Base-by-base conservation (phyloP, 2,797 vertebrate species). In the Muscicapa striata region DNA sequence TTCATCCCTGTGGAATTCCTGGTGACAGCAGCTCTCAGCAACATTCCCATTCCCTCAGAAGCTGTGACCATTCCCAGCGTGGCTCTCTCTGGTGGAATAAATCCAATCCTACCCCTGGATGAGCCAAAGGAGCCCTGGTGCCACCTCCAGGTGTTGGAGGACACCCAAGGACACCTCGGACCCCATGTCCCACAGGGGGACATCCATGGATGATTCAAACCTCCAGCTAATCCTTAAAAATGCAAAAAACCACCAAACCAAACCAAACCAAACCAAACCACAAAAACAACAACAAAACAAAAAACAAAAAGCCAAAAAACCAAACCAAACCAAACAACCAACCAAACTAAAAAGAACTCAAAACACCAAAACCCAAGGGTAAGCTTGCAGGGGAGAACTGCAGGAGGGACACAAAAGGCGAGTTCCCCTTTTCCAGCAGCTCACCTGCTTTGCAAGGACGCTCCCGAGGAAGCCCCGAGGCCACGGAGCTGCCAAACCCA, bases 31-130 rank as follows among this genome's bases (percentile, higher is more conserved):
- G 64, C 45, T 34, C 64, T 5, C 54, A 36, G 27, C 9, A 16
- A 4, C 38, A 16, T 49, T 4, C 64, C 38, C 38, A 2, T 8
- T 13, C 55, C 55, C 46, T 62, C 36, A 4, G 46, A 23, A 9
- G 9, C 12, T 2, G 13, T 3, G 2, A 4, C 34, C 40, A 6
- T 13, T 9, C 57, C 9, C 52, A 27, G 48, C 24, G 36, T 26
- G 77, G 68, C 52, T n/a, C 7, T 1, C 11, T 11, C 38, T 4
- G 40, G 4, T 2, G 10, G 62, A n/a, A 67, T 7, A 20, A n/a
- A 83, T 13, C 36, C 79, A 55, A 1, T 2, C 13, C 11, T 0
- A 0, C 2, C 10, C 11, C 45, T 17, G 36, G 1, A 1, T 4
- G 51, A 79, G 68, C 49, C 62, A 9, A 20, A 13, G 0, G 10